phyloP scores from a whole-genome alignment of 2,113 vertebrate genomes.

The Mohoua ochrocephala region DNA sequence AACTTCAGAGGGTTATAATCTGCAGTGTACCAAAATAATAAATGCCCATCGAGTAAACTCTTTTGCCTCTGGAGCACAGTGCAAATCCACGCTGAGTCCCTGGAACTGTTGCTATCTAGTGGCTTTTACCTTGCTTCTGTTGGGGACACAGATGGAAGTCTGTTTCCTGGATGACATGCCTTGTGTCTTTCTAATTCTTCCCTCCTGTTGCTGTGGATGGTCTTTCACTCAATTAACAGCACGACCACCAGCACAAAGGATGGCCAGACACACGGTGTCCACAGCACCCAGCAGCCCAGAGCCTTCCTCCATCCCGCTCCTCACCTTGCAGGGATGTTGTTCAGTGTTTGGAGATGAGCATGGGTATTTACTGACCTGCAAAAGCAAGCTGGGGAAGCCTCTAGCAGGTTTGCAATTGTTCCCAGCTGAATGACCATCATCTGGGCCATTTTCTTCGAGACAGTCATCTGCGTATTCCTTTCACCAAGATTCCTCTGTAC shows the following conservation, averaged over 20 bases:
- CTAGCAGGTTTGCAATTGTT: background rate
- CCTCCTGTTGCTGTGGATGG: background rate
- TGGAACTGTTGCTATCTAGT: background rate
- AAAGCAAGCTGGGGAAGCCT: background rate
- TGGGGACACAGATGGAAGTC: background rate
- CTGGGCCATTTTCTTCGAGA: background rate
- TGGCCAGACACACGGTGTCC: background rate
- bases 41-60: background rate
- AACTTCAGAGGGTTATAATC: slow-evolving; percentile 20
- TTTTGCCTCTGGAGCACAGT: background rate
- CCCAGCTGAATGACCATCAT: background rate
- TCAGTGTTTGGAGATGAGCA: background rate
- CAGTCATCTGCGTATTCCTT: background rate
- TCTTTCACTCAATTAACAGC: background rate
- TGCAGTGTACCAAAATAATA: background rate
- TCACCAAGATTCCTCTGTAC: background rate
- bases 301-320: background rate
- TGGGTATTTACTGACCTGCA: background rate
- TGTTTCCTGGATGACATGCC: background rate
- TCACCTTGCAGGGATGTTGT: background rate
- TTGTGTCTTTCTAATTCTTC: background rate
- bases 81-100: background rate
- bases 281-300: background rate
- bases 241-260: background rate
- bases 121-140: accelerated